These are phyloP conservation scores for Zosterops japonicus DNA, from an alignment of 2,113 vertebrate genomes.

Conservation along the genomic window DNA sequence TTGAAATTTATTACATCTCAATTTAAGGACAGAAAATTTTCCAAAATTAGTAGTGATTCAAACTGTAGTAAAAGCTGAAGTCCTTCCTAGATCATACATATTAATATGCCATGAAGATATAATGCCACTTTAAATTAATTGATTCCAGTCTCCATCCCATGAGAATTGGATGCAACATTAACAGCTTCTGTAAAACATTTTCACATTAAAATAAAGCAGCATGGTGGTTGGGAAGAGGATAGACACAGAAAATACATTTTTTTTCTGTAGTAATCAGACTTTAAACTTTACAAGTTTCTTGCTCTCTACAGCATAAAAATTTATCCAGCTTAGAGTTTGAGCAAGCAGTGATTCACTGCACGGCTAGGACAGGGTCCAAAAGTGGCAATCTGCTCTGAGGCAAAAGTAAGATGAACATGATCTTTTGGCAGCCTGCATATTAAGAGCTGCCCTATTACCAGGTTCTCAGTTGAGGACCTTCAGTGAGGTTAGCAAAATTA, in stretches of 20 bases:
- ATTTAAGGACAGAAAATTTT: conserved; percentile 19
- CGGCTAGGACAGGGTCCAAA: not conserved
- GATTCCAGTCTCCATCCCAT: not conserved
- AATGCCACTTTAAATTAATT: conserved; percentile 16
- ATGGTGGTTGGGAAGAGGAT: not conserved
- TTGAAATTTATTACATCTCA: conserved; percentile 9
- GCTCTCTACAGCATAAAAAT: not conserved
- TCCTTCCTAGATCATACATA: not conserved
- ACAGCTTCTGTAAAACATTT: not conserved
- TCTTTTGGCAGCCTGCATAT: not conserved
- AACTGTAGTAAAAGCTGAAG: conserved; percentile 14
- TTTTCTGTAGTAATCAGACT: not conserved
- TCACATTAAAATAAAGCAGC: not conserved
- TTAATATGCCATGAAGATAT: conserved; percentile 9
- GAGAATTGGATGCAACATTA: conserved; percentile 5
- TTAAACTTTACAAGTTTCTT: not conserved
- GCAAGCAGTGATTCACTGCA: not conserved
- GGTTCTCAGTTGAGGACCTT: not conserved
- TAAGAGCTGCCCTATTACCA: not conserved
- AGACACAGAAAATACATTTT: not conserved
- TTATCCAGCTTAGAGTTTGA: not conserved
- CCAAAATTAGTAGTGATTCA: conserved; percentile 21
- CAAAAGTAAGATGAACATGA: not conserved
- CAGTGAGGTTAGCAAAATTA: not conserved
- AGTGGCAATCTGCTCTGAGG: not conserved